Evolutionary conservation across 2,797 vertebrate genomes (phyloP), one percentile per base, ranked within the genome.

Genomic region (Knipowitschia caucasica): DNA sequence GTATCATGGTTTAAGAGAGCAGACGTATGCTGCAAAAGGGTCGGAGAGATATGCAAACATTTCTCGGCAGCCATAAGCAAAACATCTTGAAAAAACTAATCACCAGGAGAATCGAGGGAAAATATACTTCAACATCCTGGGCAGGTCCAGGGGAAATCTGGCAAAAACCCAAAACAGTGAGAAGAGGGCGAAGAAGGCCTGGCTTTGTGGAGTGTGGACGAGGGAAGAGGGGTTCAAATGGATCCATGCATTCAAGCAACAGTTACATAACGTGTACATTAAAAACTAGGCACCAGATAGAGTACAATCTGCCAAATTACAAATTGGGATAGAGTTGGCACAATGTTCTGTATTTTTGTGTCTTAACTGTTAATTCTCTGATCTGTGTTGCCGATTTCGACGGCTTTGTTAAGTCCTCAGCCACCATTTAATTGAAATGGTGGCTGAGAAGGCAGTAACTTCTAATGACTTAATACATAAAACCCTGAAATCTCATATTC

Each of bases 71-170:
- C 72, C 68, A 24, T 68, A 77, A 79, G 76, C 62, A 78, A 84
- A 85, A 75, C 65, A 72, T 58, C 39, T 73, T 73, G 61, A 61
- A 68, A 78, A 68, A 71, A 73, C 17, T 0, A 64, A 80, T 73
- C 56, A 7, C 59, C 56, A 59, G 59, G 60, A 59, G 63, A 24
- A 6, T 33, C 69, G 64, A 81, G 78, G 82, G 70, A 87, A 86
- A 86, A 81, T 83, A 78, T 78, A 82, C 77, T 75, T 86, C 82
- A 84, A 75, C 75, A 67, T 83, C 80, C 80, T 77, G 77, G 71
- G 73, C 56, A 75, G 77, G 26, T 80, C 68, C 58, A 56, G 50
- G 70, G 60, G 70, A 86, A 69, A 82, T 66, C 75, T 85, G 77
- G 79, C 78, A 60, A 50, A 1, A 47, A 47, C 62, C 70, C 81